Base-by-base conservation (phyloP, 2,888 invertebrate genomes). In the Phengaris alcon region DNA sequence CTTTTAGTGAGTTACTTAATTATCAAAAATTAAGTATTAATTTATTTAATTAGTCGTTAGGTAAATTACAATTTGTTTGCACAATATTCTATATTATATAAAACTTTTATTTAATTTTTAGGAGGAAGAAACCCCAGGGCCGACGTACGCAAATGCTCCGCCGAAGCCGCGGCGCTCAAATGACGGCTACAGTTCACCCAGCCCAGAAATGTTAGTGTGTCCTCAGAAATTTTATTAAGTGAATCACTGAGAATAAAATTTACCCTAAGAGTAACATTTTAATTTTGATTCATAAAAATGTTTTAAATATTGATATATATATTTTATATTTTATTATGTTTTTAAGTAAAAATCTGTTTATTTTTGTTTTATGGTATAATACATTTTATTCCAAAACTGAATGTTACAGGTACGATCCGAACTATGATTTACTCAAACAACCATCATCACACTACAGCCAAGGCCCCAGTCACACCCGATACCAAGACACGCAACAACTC, bases 141-240 rank as follows among this genome's bases (percentile, higher is more conserved):
- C 97, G 0, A 94, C 97, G 1, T 98, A 98, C 84, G 97, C 97
- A 0, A 98, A 98, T 88, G 97, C 98, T 4, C 97, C 97, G 12
- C 97, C 98, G 0, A 98, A 98, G 85, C 97, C 98, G 0, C 93
- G 97, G 84, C 94, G 97, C 75, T 94, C 97, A 55, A 96, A 96
- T 78, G 97, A 97, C 82, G 95, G 96, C 57, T 96, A 96, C 81
- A 96, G 96, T 70, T 96, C 97, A 6, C 96, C 96, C 0, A 96
- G 96, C 82, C 96, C 96, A 59, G 96, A 96, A 80, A 94, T 95
- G 90, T 94, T 87, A 88, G 93, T 82, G 77, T 46, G 22, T 54
- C 64, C 12, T 6, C 59, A 64, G 68, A 48, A 48, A 48, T 48
- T 48, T 48, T 48, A 48, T 35, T 35, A 35, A 3, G 35, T 35